Percentiles rank a stretch among this genome's conserved stretches.
These are phyloP conservation scores for Adrianichthys oophorus DNA, from an alignment of 2,797 vertebrate species.

Conservation along the genomic window DNA sequence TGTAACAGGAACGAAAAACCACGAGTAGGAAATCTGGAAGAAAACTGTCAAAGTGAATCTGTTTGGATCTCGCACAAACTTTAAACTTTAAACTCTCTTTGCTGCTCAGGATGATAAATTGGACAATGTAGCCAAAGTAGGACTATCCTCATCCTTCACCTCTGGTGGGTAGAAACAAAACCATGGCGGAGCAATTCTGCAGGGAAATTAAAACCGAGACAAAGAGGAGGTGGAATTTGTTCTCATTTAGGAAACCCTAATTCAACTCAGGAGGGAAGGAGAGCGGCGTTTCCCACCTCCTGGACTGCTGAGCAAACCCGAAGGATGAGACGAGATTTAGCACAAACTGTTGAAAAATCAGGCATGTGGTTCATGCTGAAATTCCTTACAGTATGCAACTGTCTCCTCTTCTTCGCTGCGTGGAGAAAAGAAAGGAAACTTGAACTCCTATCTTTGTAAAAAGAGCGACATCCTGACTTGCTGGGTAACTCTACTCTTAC, in stretches of 20 bases:
- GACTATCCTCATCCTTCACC: slow-evolving; percentile 61
- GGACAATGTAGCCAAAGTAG: slow-evolving; percentile 44
- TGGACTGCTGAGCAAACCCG: slow-evolving; percentile 33
- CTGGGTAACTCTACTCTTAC: slow-evolving; percentile 22
- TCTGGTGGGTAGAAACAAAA: slow-evolving; percentile 40
- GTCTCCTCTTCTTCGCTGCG: neutral
- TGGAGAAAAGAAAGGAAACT: slow-evolving; percentile 1
- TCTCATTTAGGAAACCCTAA: slow-evolving; percentile 65
- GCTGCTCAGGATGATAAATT: slow-evolving; percentile 37
- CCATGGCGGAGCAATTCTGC: slow-evolving; percentile 47
- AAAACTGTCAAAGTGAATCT: slow-evolving; percentile 12
- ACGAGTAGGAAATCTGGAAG: too few species aligned
- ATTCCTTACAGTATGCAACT: too few species aligned
- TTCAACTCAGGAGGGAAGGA: slow-evolving; percentile 41
- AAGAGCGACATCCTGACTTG: slow-evolving; percentile 3
- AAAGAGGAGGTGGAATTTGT: slow-evolving; percentile 60
- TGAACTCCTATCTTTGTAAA: slow-evolving; percentile 4
- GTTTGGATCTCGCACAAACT: slow-evolving; percentile 8
- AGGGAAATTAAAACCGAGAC: slow-evolving; percentile 68
- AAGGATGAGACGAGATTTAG: slow-evolving; percentile 58
- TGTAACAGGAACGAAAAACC: slow-evolving; percentile 19
- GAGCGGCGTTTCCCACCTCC: slow-evolving; percentile 8
- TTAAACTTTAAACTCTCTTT: neutral
- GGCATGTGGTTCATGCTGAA: neutral
- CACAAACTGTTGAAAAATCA: neutral